Base-by-base conservation (phyloP, 2,113 vertebrate genomes). In the Buteo buteo region DNA sequence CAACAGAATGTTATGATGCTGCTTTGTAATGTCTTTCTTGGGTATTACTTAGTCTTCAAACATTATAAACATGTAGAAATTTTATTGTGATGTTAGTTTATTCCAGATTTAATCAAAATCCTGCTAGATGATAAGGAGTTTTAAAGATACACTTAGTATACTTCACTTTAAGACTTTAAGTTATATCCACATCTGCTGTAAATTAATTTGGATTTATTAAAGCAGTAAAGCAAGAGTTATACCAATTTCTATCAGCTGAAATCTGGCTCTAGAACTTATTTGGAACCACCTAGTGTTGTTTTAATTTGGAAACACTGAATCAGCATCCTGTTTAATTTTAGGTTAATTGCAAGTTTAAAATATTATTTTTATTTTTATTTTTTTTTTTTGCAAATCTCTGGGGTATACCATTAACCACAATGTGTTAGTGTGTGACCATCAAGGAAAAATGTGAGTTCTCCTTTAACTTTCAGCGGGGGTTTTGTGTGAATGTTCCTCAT, bases 401-500 rank as follows among this genome's bases (percentile, higher is more conserved):
- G 28, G 38, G 38, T 38, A 99, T 80, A 7, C 58, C 29, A 16
- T 86, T 94, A 90, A 89, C 72, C 55, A 82, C 54, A 65, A 58
- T 44, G 80, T 95, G 71, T 93, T 87, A 93, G 67, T 82, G 38
- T 94, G 74, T 95, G 32, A 55, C 65, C 77, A 90, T 94, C 40
- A 78, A 91, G 14, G 82, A 92, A 88, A 96, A 90, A 57, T 47
- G 29, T 73, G 40, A 95, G 52, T 91, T 96, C 70, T 89, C 77
- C 95, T 92, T 93, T 93, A 94, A 70, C 69, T 90, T 92, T 90
- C 61, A 91, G 36, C 2, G 2, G 54, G 32, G 16, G 59, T 81
- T 94, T 91, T 95, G 66, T 82, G 70, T 82, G 95, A 94, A 64
- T 97, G 88, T 96, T 96, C 88, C 78, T 96, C 92, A 96, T 96